A percentile compares a stretch with the other conserved stretches of the same genome.
These are phyloP conservation scores for Babylonia areolata DNA, from an alignment of 1,140 invertebrate species.

Conservation along the genomic window DNA sequence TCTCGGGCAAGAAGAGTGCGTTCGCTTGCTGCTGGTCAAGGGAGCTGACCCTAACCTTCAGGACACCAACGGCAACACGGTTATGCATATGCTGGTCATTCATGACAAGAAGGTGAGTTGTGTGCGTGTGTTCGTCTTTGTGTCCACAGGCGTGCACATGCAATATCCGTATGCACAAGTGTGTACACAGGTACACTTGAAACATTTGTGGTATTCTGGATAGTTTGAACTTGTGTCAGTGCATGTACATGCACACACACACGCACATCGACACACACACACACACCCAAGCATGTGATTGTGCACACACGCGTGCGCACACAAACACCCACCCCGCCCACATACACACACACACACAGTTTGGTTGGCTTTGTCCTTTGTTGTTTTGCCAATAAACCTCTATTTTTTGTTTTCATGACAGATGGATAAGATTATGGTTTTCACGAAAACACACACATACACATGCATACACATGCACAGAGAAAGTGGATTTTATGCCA, in stretches of 20 bases:
- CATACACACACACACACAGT: neutral
- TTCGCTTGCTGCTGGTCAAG: conserved; percentile 92
- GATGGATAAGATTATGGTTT: no score
- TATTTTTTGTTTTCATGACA: no score
- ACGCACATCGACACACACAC: conserved; percentile 7
- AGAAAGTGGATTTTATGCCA: no score
- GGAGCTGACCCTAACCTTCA: conserved; percentile 92
- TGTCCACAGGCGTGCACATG: neutral
- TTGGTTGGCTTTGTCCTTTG: no score
- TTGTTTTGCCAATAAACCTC: no score
- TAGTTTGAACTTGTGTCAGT: no score
- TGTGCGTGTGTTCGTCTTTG: neutral
- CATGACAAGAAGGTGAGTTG: conserved; percentile 89
- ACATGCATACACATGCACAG: neutral
- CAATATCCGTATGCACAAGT: no score
- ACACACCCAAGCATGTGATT: neutral
- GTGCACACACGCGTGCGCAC: neutral
- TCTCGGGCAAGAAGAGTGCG: conserved; percentile 97
- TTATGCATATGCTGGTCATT: conserved; percentile 97
- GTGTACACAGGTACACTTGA: neutral
- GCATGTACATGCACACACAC: neutral
- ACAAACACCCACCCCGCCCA: neutral
- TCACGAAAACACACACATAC: neutral
- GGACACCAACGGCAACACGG: conserved; percentile 98
- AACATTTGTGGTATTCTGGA: no score